Evolutionary conservation across 1,140 invertebrate genomes (phyloP), one percentile per base, ranked within the genome.

Genomic region (Diuraphis noxia): DNA sequence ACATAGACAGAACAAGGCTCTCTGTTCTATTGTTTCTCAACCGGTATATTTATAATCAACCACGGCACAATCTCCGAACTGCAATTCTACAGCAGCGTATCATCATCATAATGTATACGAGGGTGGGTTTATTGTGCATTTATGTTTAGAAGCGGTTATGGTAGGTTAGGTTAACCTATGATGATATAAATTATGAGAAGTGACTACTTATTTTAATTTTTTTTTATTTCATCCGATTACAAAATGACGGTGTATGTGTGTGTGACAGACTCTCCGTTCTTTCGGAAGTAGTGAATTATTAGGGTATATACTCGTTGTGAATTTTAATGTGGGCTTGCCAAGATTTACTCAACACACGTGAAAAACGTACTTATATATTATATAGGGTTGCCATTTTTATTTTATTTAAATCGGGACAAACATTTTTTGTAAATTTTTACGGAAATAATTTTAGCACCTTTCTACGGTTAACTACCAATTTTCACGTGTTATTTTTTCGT

Each of bases 21-120:
- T 72, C 56, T 72, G 56, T 36, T 36, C 46, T 25, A 87, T 87
- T 87, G 85, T 87, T 86, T 10, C 46, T 13, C 49, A 43, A 79
- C 38, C 40, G 40, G 23, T 7, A n/a, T 85, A n/a, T 85, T 87
- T 34, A 25, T 87, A 52, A 87, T 87, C 56, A 56, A 38, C 85
- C 85, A 1, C 7, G 34, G 85, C 46, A 38, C 34, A 34, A 87
- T 46, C 40, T 52, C 84, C 23, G 36, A 17, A 81, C 23, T 81
- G 34, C 40, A 81, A n/a, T 72, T n/a, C 56, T 72, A 72, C 56
- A 72, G n/a, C 30, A 17, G 34, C 77, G 77, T 38, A 79, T 38
- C 38, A 79, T 79, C 8, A 79, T 72, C n/a, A 72, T 72, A 72
- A 82, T 82, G 8, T 82, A 82, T 82, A 30, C 23, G 79, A 82